Conservation (phyloP, 2,888 invertebrate species). For the Toxonevra muliebris region DNA sequence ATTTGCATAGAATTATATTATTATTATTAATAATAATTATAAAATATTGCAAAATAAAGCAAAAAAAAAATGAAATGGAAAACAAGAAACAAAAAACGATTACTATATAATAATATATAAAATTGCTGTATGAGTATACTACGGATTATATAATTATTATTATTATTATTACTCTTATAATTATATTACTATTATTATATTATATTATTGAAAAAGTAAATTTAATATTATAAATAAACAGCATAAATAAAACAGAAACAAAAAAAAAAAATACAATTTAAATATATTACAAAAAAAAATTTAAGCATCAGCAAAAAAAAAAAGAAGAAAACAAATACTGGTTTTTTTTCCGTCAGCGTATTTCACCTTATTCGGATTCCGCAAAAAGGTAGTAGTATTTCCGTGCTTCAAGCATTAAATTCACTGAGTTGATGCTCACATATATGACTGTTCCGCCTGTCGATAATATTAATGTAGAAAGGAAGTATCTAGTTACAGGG, state of each 20-base stretch:
- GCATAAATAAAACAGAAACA: conserved; percentile 50
- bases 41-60: conserved; percentile 47
- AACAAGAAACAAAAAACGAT: conserved; percentile 17
- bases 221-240: conserved; percentile 51
- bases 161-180: conserved; percentile 57
- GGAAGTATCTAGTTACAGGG: too few species aligned
- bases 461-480: too few species aligned
- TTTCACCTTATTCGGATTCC: too few species aligned
- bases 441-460: too few species aligned
- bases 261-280: neutral
- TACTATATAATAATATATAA: conserved; percentile 54
- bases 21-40: conserved; percentile 44
- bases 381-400: too few species aligned
- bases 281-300: conserved; percentile 18
- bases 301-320: conserved; percentile 24
- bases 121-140: conserved; percentile 49
- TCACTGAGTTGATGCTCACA: too few species aligned
- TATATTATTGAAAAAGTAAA: conserved; percentile 57
- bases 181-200: conserved; percentile 52
- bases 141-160: conserved; percentile 45
- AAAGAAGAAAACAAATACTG: conserved; percentile 17
- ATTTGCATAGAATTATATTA: conserved; percentile 27
- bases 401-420: too few species aligned
- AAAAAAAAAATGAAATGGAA: conserved; percentile 24
- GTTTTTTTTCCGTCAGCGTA: neutral